Conservation (phyloP, 2,113 vertebrate genomes). For the Cyanoramphus novaezelandiae region DNA sequence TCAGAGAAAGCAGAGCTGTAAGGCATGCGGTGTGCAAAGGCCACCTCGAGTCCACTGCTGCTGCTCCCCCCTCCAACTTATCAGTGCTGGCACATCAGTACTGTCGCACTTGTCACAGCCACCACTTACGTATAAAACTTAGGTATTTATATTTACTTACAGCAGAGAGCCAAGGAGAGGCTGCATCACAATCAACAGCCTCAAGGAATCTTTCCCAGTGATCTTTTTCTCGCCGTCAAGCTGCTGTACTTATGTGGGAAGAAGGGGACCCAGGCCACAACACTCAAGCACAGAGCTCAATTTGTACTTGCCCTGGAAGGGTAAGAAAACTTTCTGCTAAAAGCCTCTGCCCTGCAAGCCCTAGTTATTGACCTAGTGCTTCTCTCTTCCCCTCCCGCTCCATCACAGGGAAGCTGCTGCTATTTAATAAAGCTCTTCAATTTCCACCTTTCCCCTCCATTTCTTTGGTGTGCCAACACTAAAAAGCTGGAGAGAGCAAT, state of each 20-base stretch:
- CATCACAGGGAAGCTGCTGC: neutral
- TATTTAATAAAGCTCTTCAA: neutral
- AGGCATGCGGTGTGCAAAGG: neutral
- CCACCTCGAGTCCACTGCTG: neutral
- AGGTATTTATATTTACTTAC: slow-evolving; percentile 36
- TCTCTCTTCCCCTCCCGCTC: neutral
- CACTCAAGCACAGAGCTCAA: neutral
- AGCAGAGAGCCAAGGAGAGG: slow-evolving; percentile 58
- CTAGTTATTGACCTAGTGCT: neutral
- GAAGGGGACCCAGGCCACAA: neutral
- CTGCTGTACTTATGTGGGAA: neutral
- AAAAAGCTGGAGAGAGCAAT: neutral
- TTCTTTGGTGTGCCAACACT: neutral
- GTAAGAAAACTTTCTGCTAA: neutral
- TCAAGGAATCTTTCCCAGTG: slow-evolving; percentile 21
- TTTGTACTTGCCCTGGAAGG: slow-evolving; percentile 17
- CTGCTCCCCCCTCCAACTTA: neutral
- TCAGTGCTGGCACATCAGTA: slow-evolving; percentile 25
- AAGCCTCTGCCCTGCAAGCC: neutral
- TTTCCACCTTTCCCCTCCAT: neutral
- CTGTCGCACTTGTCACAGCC: neutral
- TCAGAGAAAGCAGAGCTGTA: neutral
- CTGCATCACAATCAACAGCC: slow-evolving; percentile 51
- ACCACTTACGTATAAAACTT: neutral
- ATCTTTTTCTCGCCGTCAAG: neutral